These are phyloP conservation scores for Himantopus leucocephalus DNA, from an alignment of 2,113 vertebrate species.

Conservation along the genomic window DNA sequence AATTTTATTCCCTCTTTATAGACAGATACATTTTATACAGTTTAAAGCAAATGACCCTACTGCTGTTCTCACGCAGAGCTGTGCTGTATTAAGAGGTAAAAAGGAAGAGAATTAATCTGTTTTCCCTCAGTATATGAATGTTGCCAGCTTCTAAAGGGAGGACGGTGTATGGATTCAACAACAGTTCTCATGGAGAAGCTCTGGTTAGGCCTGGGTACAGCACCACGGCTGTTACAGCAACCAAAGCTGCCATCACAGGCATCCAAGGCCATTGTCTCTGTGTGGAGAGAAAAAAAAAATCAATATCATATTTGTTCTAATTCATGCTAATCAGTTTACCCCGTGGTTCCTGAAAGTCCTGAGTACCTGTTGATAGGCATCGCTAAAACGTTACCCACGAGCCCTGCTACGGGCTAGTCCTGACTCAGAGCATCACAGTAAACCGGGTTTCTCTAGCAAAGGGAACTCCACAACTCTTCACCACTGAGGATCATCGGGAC, in stretches of 20 bases:
- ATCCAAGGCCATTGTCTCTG: conserved; percentile 99
- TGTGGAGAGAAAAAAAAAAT: conserved; percentile 79
- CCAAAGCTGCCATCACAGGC: conserved; percentile 95
- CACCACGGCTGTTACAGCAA: conserved; percentile 92
- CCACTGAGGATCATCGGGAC: not conserved
- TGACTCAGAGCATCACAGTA: not conserved
- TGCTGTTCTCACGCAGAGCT: conserved; percentile 80
- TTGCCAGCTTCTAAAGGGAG: conserved; percentile 82
- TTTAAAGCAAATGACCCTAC: conserved; percentile 86
- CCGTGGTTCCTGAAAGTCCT: conserved; percentile 62
- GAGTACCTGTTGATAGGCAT: conserved; percentile 51
- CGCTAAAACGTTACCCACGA: not conserved
- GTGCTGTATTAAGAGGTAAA: conserved; percentile 83
- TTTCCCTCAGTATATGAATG: conserved; percentile 79
- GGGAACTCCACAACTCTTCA: not conserved
- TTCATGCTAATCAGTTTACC: conserved; percentile 59
- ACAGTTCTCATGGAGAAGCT: conserved; percentile 87
- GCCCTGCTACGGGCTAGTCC: conserved; percentile 31
- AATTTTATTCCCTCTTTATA: conserved; percentile 92
- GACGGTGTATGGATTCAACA: conserved; percentile 81
- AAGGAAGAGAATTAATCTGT: conserved; percentile 81
- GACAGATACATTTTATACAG: conserved; percentile 97
- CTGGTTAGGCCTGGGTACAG: conserved; percentile 94
- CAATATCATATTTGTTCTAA: conserved; percentile 75
- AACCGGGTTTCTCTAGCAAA: not conserved